Conservation (phyloP, 1,140 invertebrate species). For the Ips typographus region DNA sequence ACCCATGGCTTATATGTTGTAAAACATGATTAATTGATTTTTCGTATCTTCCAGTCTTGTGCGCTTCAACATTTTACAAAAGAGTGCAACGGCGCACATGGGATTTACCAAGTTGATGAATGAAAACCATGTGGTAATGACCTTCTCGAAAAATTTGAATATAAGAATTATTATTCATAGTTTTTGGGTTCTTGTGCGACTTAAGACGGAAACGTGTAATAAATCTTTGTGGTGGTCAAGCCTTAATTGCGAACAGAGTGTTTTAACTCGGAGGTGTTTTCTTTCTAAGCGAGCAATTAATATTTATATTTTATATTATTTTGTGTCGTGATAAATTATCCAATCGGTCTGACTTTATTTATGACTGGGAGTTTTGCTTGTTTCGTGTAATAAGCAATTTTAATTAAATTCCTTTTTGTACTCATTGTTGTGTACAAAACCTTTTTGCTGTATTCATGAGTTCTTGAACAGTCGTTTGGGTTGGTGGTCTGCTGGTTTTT, state of each 20-base stretch:
- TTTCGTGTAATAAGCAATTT: neutral
- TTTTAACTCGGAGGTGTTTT: constrained; percentile 23
- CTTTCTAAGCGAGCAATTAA: constrained; percentile 17
- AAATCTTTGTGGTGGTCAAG: constrained; percentile 29
- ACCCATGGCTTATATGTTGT: constrained; percentile 6
- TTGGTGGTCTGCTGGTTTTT: too few relatives aligned
- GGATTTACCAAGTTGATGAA: constrained; percentile 30
- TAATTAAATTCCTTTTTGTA: too few relatives aligned
- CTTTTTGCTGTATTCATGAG: too few relatives aligned
- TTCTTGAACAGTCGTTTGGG: too few relatives aligned
- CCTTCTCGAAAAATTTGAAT: constrained; percentile 34
- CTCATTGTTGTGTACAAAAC: too few relatives aligned
- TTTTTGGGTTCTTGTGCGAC: constrained; percentile 24
- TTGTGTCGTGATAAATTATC: constrained; percentile 16
- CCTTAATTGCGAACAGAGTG: constrained; percentile 30
- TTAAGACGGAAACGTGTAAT: constrained; percentile 34
- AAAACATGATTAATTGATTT: constrained; percentile 33
- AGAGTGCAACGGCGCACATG: constrained; percentile 19
- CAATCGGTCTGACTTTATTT: constrained; percentile 3
- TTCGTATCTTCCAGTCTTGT: constrained; percentile 11
- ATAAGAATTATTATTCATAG: constrained; percentile 32
- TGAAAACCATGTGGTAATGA: constrained; percentile 37
- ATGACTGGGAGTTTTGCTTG: neutral
- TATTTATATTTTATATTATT: constrained; percentile 5
- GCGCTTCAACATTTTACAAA: constrained; percentile 15